phyloP scores from a whole-genome alignment of 2,797 vertebrate genomes.

The Mormyrus proboscirostris region DNA sequence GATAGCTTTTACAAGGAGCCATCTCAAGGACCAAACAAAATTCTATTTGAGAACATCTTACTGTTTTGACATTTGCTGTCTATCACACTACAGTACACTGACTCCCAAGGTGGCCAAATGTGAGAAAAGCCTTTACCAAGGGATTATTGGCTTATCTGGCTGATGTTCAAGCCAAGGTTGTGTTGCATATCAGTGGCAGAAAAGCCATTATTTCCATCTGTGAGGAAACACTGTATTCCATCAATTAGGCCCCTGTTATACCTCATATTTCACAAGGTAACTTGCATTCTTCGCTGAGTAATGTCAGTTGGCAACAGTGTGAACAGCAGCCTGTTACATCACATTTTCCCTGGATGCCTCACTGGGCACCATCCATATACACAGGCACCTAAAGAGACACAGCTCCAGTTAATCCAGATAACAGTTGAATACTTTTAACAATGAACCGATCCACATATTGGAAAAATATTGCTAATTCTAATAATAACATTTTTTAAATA shows the following conservation, averaged over 20 bases:
- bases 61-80: background rate
- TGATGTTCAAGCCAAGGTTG: background rate
- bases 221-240: background rate
- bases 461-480: background rate
- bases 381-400: background rate
- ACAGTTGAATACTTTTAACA: background rate
- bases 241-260: background rate
- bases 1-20: background rate
- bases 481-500: background rate
- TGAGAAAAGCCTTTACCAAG: background rate
- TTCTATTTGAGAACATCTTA: background rate
- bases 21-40: background rate
- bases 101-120: background rate
- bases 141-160: background rate
- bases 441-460: background rate
- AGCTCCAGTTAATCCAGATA: background rate
- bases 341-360: background rate
- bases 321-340: background rate
- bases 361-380: background rate
- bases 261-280: background rate
- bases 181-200: background rate
- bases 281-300: conserved; percentile 2
- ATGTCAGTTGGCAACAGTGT: background rate
- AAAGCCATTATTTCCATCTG: conserved; percentile 7
- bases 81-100: background rate